Evolutionary conservation across 2,797 vertebrate genomes (phyloP), one percentile per base, ranked within the genome.

Genomic region (Phrynocephalus vlangalii): DNA sequence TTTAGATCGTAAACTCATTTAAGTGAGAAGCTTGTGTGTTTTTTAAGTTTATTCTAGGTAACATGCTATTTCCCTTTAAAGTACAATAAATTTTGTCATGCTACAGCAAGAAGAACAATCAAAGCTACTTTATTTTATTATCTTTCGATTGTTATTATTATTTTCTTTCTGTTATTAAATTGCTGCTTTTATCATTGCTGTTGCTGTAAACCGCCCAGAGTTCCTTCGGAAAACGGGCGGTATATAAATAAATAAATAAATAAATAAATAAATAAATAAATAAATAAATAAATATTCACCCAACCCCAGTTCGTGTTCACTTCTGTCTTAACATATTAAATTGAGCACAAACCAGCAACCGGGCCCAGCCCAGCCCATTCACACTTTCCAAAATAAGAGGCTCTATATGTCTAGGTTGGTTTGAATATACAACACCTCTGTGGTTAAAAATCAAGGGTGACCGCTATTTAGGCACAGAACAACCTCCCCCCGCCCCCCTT

Each of bases 401-500:
- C 75, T 71, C 13, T 76, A 67, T 1, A 18, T 48, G 48, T 84
- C 56, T 70, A 77, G 70, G n/a, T 5, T n/a, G 5, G 44, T 48
- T 85, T 88, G 26, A 50, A 85, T 75, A 33, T 26, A 63, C 63
- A 75, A 10, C 83, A 75, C 83, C 60, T 88, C 71, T 81, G 22
- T 2, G 81, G 79, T 79, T 88, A 80, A 78, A 88, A 79, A 80
- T 68, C 28, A 67, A 73, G 75, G 10, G 56, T 81, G 83, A 18
- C 16, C 16, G 18, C 15, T 63, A 63, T 63, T 63, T 13, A 63
- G 60, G 13, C 18, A 20, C 60, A 20, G 60, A 63, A 15, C 60
- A 15, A 18, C 18, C 15, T n/a, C n/a, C 60, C 60, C 60, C 16
- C 38, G 0, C 38, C 38, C 38, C 18, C 60, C 4, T 63, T 63